Conservation (phyloP, 2,113 vertebrate species). For the Mirounga angustirostris region DNA sequence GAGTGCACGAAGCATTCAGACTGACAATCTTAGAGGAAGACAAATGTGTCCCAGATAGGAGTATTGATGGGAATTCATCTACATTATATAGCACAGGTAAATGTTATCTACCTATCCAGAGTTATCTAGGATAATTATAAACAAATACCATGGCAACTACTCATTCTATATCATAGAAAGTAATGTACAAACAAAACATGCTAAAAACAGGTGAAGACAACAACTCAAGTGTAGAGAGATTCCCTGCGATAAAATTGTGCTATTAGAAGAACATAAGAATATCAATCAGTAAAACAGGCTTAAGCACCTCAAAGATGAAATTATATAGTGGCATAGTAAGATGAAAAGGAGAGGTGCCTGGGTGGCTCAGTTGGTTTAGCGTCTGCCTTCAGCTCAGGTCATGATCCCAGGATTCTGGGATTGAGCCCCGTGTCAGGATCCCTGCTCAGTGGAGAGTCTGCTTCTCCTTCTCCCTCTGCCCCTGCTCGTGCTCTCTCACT, state of each 20-base stretch:
- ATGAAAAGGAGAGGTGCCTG: too few species aligned
- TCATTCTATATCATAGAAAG: background rate
- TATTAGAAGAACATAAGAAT: background rate
- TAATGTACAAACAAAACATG: background rate
- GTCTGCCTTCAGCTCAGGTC: too few species aligned
- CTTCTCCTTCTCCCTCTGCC: background rate
- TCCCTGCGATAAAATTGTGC: background rate
- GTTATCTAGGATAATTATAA: constrained; percentile 6
- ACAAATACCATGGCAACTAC: background rate
- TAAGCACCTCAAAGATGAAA: background rate
- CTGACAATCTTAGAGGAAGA: background rate
- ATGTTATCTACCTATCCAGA: background rate
- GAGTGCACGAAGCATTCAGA: background rate
- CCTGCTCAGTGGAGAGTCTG: background rate
- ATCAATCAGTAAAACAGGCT: background rate
- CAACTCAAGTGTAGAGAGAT: background rate
- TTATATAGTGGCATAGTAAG: background rate
- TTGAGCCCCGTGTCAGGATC: background rate
- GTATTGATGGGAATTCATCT: background rate
- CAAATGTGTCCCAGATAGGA: background rate
- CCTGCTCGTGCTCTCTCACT: background rate
- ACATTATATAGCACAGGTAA: background rate
- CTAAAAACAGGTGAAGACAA: constrained; percentile 6
- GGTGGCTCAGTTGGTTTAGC: too few species aligned
- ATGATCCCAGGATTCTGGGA: too few species aligned